A percentile compares a stretch with the other conserved stretches of the same genome.
phyloP scores from a whole-genome alignment of 2,888 invertebrate genomes.

The Phyllotreta striolata region DNA sequence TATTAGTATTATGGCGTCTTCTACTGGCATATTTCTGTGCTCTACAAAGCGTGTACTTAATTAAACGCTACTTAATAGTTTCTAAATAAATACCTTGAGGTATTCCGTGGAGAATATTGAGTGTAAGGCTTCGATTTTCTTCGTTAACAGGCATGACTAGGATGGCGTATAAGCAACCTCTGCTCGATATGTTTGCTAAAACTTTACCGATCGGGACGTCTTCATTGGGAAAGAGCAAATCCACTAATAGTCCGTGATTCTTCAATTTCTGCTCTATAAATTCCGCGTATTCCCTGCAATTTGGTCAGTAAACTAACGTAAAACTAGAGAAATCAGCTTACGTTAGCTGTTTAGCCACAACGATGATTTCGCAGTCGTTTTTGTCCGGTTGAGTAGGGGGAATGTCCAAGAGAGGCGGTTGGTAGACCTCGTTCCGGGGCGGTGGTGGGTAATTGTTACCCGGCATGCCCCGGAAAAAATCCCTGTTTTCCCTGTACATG shows the following conservation, averaged over 20 bases:
- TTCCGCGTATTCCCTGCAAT: conserved; percentile 82
- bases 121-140: conserved; percentile 83
- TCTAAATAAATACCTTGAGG: conserved; percentile 75
- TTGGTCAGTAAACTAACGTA: neutral
- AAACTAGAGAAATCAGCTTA: conserved; percentile 62
- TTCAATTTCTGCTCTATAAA: conserved; percentile 84
- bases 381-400: conserved; percentile 63
- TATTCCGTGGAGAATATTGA: conserved; percentile 89
- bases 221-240: conserved; percentile 90
- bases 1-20: conserved; percentile 85
- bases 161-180: conserved; percentile 90
- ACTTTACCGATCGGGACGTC: conserved; percentile 82
- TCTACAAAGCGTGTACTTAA: conserved; percentile 64
- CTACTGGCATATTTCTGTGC: conserved; percentile 95
- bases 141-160: conserved; percentile 87
- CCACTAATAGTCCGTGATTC: conserved; percentile 80
- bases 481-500: conserved; percentile 35
- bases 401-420: conserved; percentile 23
- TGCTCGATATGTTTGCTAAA: conserved; percentile 84
- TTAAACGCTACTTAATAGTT: neutral
- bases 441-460: conserved; percentile 42
- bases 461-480: conserved; percentile 36
- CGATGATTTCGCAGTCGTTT: conserved; percentile 92
- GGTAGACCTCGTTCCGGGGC: conserved; percentile 49
- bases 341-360: conserved; percentile 83